Conservation (phyloP, 2,888 invertebrate genomes). For the Luffia ferchaultella region DNA sequence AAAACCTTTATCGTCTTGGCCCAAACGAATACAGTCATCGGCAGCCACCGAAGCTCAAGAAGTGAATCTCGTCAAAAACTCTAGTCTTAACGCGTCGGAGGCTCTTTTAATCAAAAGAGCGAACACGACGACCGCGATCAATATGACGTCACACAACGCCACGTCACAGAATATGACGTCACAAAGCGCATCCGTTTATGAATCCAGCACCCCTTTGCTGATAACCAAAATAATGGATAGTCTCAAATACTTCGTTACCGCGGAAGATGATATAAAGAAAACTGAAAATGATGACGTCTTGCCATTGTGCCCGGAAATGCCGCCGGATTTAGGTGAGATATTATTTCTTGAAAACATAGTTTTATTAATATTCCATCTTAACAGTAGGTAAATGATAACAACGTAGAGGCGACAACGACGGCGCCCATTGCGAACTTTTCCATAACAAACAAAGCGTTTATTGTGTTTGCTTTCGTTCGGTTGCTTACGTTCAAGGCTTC, state of each 20-base stretch:
- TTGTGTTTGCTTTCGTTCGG: no score
- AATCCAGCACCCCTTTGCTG: constrained; percentile 27
- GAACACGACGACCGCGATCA: not conserved
- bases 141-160: not conserved
- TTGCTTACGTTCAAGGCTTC: no score
- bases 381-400: no score
- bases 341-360: no score
- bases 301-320: constrained; percentile 67
- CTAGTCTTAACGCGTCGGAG: not conserved
- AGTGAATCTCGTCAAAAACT: not conserved
- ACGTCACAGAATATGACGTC: constrained; percentile 18
- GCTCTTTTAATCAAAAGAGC: not conserved
- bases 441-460: no score
- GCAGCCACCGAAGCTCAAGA: not conserved
- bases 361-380: no score
- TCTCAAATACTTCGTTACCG: constrained; percentile 31
- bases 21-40: not conserved
- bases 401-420: no score
- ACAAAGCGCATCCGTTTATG: constrained; percentile 20
- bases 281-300: constrained; percentile 28
- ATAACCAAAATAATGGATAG: constrained; percentile 36
- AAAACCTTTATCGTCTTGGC: not conserved
- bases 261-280: constrained; percentile 27
- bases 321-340: constrained; percentile 70
- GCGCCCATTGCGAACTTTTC: no score